Evolutionary conservation across 2,888 invertebrate species (phyloP).

Genomic region (Celastrina argiolus): DNA sequence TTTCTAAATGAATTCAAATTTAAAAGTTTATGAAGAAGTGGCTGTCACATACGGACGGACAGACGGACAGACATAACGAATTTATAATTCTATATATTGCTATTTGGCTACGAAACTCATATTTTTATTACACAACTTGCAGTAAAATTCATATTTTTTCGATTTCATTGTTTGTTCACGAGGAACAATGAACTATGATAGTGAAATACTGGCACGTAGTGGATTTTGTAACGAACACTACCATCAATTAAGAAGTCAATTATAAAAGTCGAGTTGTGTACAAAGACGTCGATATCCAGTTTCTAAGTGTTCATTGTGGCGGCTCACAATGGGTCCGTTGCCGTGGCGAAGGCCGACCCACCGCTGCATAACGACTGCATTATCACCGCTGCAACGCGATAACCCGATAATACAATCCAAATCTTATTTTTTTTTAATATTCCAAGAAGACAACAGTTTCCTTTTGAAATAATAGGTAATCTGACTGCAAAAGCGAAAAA

Average conservation of each 20-base stretch:
- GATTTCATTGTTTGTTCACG: background rate
- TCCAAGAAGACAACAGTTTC: background rate
- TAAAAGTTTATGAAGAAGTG: too few relatives aligned
- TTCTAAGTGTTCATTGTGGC: slow-evolving; percentile 69
- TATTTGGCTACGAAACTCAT: too few relatives aligned
- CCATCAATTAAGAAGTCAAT: slow-evolving; percentile 38
- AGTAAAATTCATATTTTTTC: background rate
- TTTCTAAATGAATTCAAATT: too few relatives aligned
- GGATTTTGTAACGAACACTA: slow-evolving; percentile 26
- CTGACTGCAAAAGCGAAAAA: too few relatives aligned
- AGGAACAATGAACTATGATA: slow-evolving; percentile 16
- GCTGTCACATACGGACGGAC: too few relatives aligned
- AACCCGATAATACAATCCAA: background rate
- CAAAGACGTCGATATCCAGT: slow-evolving; percentile 66
- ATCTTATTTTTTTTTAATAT: background rate
- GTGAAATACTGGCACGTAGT: slow-evolving; percentile 19
- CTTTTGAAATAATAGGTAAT: too few relatives aligned
- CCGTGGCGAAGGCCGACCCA: slow-evolving; percentile 71
- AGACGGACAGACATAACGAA: too few relatives aligned
- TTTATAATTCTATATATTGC: too few relatives aligned
- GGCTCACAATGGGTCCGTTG: slow-evolving; percentile 61
- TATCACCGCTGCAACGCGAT: slow-evolving; percentile 46
- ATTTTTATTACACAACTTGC: background rate
- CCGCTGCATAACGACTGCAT: slow-evolving; percentile 65
- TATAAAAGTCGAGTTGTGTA: slow-evolving; percentile 54